Evolutionary conservation across 1,140 invertebrate species (phyloP).

Genomic region (Pectinophora gossypiella): DNA sequence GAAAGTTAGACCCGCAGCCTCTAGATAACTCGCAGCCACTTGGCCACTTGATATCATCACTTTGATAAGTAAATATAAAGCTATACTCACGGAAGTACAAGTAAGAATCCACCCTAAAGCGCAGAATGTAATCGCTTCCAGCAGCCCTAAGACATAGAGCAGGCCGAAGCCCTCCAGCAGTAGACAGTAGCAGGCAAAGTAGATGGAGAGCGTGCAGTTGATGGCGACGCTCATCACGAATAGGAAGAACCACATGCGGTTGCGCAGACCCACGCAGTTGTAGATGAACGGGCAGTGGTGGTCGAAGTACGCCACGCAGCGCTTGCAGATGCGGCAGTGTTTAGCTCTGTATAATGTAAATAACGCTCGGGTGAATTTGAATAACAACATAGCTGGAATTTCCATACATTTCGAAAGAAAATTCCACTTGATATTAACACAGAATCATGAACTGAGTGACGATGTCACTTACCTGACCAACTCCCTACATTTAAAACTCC

Average conservation of each 20-base stretch:
- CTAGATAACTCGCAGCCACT: slow-evolving; percentile 2
- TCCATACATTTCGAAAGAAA: too few species aligned
- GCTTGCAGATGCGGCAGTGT: slow-evolving; percentile 93
- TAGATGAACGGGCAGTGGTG: slow-evolving; percentile 97
- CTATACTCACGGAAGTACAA: slow-evolving; percentile 87
- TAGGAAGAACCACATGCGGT: slow-evolving; percentile 93
- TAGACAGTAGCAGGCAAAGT: slow-evolving; percentile 92
- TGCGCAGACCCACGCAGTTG: slow-evolving; percentile 92
- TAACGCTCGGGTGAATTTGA: too few species aligned
- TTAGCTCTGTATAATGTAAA: slow-evolving; percentile 90
- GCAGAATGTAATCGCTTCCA: slow-evolving; percentile 90
- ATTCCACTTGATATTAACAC: too few species aligned
- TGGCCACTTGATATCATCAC: too few species aligned
- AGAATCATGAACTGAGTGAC: too few species aligned
- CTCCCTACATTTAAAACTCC: too few species aligned
- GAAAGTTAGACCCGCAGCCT: neutral
- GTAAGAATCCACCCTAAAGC: slow-evolving; percentile 91
- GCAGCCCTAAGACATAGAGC: slow-evolving; percentile 85
- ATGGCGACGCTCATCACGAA: slow-evolving; percentile 91
- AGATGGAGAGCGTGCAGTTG: slow-evolving; percentile 90
- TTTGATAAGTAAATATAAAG: too few species aligned
- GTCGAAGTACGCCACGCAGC: slow-evolving; percentile 94
- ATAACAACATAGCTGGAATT: too few species aligned
- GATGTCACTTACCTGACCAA: too few species aligned
- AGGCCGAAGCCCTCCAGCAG: slow-evolving; percentile 90